Base-by-base conservation (phyloP, 1,140 invertebrate species). In the Drosophila kurseongensis region DNA sequence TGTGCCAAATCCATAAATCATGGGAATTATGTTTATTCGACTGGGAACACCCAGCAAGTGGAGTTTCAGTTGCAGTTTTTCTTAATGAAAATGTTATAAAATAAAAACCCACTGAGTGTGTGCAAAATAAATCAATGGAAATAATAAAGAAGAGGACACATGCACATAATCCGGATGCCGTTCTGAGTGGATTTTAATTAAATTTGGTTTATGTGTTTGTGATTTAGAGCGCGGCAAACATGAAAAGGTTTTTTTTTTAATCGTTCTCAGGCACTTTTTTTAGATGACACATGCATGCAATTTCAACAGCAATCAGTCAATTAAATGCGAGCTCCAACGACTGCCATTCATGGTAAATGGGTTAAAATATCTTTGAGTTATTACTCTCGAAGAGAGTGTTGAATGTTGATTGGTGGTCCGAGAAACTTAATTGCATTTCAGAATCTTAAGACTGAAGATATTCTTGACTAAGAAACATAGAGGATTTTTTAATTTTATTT, bases 101-200 rank as follows among this genome's bases (percentile, higher is more conserved):
- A 52, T 52, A 68, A 68, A 68, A 68, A 42, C 47, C 48, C 36
- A 14, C n/a, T 65, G 27, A 42, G 41, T 45, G 60, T 68, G 50
- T 51, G 48, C 16, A 40, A 57, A 56, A 63, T 68, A 79, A 62
- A 61, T 76, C 54, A 75, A 75, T 52, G 55, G 48, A 50, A 50
- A 76, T 58, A 67, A 76, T 58, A 58, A 41, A 66, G 41, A 41
- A 48, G 50, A 48, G 50, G 60, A 67, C 58, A 63, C 45, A 65
- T 41, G 14, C 51, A 58, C 65, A 72, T 72, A 72, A 72, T 72
- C 68, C 68, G 68, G 44, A 44, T 72, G 68, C 54, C 32, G 47
- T 55, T 65, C 61, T 71, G 66, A 77, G 82, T 68, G 51, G 71
- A 72, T 88, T 88, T 89, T 88, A 88, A 88, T 88, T 88, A 89